phyloP scores from a whole-genome alignment of 2,797 vertebrate species.

The Sparidentex hasta region DNA sequence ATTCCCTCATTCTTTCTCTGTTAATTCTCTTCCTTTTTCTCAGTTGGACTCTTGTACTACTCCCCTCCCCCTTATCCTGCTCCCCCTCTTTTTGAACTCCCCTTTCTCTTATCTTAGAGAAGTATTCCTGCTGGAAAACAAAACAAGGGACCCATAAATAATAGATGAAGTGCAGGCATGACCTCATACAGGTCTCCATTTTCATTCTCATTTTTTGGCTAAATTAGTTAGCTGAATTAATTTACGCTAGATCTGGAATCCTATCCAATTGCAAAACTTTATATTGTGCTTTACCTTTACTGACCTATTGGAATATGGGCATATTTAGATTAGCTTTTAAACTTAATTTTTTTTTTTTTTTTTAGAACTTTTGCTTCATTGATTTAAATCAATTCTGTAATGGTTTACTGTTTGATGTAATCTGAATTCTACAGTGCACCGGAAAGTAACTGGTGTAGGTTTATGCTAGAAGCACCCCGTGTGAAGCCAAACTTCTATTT shows the following conservation, averaged over 20 bases:
- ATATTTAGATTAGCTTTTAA: constrained; percentile 7
- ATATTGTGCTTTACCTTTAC: constrained; percentile 9
- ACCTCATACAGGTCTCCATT: constrained; percentile 57
- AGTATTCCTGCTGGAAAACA: constrained; percentile 59
- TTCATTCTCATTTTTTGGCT: constrained; percentile 40
- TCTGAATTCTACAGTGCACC: constrained; percentile 22
- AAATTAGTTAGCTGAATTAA: constrained; percentile 27
- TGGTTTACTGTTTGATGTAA: constrained; percentile 5
- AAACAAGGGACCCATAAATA: constrained; percentile 70
- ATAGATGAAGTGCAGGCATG: constrained; percentile 73
- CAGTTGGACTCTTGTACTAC: constrained; percentile 16
- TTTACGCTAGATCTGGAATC: constrained; percentile 3
- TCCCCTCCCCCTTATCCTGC: constrained; percentile 31
- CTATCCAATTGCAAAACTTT: constrained; percentile 3
- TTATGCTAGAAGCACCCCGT: constrained; percentile 22
- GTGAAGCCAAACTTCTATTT: background rate
- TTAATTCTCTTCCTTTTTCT: constrained; percentile 38
- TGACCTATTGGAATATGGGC: constrained; percentile 7
- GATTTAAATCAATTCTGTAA: constrained; percentile 24
- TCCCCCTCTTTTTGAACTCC: constrained; percentile 16
- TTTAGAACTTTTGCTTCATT: background rate
- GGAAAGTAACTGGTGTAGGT: constrained; percentile 11
- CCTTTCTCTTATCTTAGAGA: constrained; percentile 56
- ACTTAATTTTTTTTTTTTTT: constrained; percentile 7
- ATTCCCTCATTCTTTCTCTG: background rate